Percentiles rank a stretch among this genome's conserved stretches.
phyloP scores from a whole-genome alignment of 2,888 invertebrate genomes.

The Leucozona laternaria region DNA sequence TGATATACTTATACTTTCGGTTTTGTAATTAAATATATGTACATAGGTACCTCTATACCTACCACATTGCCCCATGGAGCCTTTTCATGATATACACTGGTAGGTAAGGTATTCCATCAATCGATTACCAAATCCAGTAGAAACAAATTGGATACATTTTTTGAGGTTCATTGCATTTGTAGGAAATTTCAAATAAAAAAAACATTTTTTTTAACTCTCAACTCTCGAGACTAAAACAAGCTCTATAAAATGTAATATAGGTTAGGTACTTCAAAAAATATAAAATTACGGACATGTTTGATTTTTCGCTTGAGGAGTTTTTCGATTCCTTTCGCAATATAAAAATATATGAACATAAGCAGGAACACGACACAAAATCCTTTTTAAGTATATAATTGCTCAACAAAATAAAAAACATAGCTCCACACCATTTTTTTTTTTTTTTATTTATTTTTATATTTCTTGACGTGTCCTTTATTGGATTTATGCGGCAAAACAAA shows the following conservation, averaged over 20 bases:
- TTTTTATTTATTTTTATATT: neutral
- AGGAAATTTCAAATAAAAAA: slow-evolving; percentile 38
- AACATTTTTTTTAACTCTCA: neutral
- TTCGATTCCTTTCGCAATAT: neutral
- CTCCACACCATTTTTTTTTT: neutral
- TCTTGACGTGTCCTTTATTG: slow-evolving; percentile 66
- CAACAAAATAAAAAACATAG: slow-evolving; percentile 14
- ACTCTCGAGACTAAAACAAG: neutral
- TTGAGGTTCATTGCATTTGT: slow-evolving; percentile 57
- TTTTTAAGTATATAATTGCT: slow-evolving; percentile 58
- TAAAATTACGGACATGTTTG: slow-evolving; percentile 74
- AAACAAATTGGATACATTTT: slow-evolving; percentile 13
- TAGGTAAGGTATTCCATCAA: neutral
- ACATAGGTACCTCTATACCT: too few species aligned
- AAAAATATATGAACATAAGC: neutral
- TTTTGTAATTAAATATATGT: slow-evolving; percentile 65
- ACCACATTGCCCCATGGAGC: neutral
- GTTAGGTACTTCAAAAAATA: slow-evolving; percentile 47
- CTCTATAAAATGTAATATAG: too few species aligned
- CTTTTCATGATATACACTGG: neutral
- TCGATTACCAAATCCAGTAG: slow-evolving; percentile 33
- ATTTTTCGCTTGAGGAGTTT: slow-evolving; percentile 63
- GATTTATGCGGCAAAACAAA: slow-evolving; percentile 74
- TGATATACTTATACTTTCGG: slow-evolving; percentile 13
- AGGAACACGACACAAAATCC: slow-evolving; percentile 23